These are phyloP conservation scores for Sarotherodon lohbergeri DNA, from an alignment of 2,113 vertebrate species.

Conservation along the genomic window DNA sequence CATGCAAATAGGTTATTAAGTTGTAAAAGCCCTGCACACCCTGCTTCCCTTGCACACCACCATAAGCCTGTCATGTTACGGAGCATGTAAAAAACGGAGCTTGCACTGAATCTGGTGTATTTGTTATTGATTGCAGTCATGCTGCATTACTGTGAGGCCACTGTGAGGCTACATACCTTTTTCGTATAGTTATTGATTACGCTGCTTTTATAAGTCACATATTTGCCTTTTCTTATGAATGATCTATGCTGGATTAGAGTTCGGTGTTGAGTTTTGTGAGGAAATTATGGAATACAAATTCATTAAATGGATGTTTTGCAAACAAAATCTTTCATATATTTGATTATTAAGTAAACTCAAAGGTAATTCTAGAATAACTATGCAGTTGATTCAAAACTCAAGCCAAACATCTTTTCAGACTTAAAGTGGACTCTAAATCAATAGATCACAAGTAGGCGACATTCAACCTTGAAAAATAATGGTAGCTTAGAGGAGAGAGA, in stretches of 20 bases:
- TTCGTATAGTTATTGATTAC: not conserved
- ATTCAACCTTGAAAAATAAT: constrained; percentile 22
- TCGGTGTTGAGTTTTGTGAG: not conserved
- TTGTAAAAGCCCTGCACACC: not conserved
- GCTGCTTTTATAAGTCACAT: not conserved
- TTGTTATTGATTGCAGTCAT: not conserved
- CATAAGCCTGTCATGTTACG: not conserved
- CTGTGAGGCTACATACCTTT: not conserved
- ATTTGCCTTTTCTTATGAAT: not conserved
- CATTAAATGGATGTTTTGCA: not conserved
- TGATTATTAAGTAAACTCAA: not conserved
- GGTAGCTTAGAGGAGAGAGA: not conserved
- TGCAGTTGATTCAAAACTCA: not conserved
- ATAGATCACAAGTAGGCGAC: constrained; percentile 7
- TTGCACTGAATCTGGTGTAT: not conserved
- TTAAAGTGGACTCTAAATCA: constrained; percentile 27
- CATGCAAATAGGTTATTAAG: constrained; percentile 13
- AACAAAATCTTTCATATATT: not conserved
- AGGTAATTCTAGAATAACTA: not conserved
- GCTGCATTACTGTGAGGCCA: not conserved
- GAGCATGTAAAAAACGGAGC: not conserved
- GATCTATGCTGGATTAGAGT: not conserved
- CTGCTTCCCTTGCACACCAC: not conserved
- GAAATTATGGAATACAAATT: not conserved
- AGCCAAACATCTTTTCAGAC: not conserved